Conservation (phyloP, 2,797 vertebrate species). For the Cottoperca gobio region DNA sequence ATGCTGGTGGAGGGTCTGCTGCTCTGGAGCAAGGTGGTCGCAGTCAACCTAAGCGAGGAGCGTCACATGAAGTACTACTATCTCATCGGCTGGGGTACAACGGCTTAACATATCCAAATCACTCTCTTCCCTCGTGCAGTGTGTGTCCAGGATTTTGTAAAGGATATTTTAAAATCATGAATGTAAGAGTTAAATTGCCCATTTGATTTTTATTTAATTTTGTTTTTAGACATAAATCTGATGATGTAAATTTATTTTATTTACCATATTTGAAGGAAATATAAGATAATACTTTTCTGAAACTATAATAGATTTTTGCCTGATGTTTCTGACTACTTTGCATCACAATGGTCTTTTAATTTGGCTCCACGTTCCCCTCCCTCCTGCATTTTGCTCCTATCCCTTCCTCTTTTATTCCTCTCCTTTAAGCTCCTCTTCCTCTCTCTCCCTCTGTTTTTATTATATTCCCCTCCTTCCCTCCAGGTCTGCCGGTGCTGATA, state of each 20-base stretch:
- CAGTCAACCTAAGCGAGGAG: constrained; percentile 87
- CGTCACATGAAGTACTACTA: constrained; percentile 90
- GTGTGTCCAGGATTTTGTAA: background rate
- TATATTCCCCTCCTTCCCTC: background rate
- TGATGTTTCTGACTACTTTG: background rate
- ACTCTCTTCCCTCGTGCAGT: background rate
- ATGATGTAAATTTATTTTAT: background rate
- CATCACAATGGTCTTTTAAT: background rate
- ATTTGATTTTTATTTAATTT: background rate
- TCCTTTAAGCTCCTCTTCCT: background rate
- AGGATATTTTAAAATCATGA: background rate
- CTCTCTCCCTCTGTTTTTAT: background rate
- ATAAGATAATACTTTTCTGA: background rate
- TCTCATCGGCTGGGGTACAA: constrained; percentile 88
- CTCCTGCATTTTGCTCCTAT: background rate
- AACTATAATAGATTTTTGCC: background rate
- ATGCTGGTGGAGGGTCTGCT: constrained; percentile 89
- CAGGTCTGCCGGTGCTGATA: constrained; percentile 87
- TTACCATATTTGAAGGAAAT: background rate
- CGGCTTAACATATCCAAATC: background rate
- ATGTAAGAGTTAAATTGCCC: background rate
- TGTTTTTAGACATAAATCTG: background rate
- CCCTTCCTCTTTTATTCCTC: background rate
- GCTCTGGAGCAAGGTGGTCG: constrained; percentile 90
- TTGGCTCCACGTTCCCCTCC: background rate